Conservation (phyloP, 2,113 vertebrate species). For the Paramormyrops kingsleyae region DNA sequence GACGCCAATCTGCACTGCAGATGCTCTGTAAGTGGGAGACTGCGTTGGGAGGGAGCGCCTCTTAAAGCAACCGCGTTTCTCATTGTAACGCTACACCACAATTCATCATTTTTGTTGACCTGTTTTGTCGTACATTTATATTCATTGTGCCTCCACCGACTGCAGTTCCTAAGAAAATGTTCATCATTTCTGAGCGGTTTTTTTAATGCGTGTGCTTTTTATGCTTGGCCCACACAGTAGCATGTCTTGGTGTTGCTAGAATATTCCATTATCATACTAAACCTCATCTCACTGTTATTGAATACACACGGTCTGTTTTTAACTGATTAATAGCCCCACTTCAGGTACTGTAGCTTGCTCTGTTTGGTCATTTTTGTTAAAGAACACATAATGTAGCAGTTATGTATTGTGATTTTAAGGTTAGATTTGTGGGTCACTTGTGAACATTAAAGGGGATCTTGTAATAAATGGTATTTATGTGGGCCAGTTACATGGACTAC, state of each 20-base stretch:
- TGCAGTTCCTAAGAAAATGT: neutral
- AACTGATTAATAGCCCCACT: neutral
- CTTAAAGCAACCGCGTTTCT: constrained; percentile 45
- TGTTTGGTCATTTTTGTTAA: neutral
- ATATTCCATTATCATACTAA: neutral
- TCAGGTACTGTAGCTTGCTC: neutral
- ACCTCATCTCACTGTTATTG: neutral
- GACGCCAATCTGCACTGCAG: constrained; percentile 51
- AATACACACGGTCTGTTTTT: neutral
- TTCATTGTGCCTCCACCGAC: neutral
- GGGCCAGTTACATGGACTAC: neutral
- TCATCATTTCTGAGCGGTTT: neutral
- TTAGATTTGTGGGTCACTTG: neutral
- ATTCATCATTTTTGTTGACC: neutral
- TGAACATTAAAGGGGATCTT: neutral
- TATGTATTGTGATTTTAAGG: neutral
- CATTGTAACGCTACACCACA: constrained; percentile 9
- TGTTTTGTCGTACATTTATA: neutral
- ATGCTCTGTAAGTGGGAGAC: constrained; percentile 46
- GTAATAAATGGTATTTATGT: neutral
- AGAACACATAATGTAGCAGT: neutral
- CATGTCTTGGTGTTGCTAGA: neutral
- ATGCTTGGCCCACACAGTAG: neutral
- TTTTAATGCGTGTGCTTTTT: neutral
- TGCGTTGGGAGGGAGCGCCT: constrained; percentile 38